Evolutionary conservation across 2,888 invertebrate genomes (phyloP).

Genomic region (Orthonychiurus folsomi): DNA sequence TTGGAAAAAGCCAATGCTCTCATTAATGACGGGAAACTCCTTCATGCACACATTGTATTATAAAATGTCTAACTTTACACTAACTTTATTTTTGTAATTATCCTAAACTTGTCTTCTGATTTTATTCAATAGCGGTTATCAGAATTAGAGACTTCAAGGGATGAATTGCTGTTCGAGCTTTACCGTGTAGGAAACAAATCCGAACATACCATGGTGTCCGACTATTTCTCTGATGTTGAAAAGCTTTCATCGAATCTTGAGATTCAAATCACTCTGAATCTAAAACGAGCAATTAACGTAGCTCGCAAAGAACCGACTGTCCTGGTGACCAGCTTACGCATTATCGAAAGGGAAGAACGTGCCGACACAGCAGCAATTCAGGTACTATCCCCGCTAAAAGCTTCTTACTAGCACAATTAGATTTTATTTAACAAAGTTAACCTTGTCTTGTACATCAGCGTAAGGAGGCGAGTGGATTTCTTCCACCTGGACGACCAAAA

Average conservation of each 20-base stretch:
- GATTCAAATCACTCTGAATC: slow-evolving; percentile 80
- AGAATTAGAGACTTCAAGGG: slow-evolving; percentile 91
- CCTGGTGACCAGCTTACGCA: slow-evolving; percentile 89
- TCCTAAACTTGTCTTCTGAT: too few species aligned
- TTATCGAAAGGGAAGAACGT: slow-evolving; percentile 94
- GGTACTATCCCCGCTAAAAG: slow-evolving; percentile 42
- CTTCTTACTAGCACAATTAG: background rate
- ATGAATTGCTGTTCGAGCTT: slow-evolving; percentile 87
- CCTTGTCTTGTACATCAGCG: slow-evolving; percentile 47
- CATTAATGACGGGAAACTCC: slow-evolving; percentile 86
- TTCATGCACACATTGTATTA: slow-evolving; percentile 79
- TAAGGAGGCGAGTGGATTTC: slow-evolving; percentile 71
- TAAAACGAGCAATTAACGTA: slow-evolving; percentile 83
- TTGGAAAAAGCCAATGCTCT: slow-evolving; percentile 87
- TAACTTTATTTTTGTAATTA: too few species aligned
- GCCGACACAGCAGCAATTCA: slow-evolving; percentile 78
- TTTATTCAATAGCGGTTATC: slow-evolving; percentile 62
- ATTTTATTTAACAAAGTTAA: too few species aligned
- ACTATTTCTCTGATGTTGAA: slow-evolving; percentile 93
- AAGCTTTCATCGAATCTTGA: slow-evolving; percentile 76
- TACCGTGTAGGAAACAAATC: slow-evolving; percentile 86
- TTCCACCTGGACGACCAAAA: slow-evolving; percentile 91
- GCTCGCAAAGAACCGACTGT: slow-evolving; percentile 89
- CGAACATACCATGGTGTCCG: slow-evolving; percentile 73
- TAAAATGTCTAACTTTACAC: background rate